Evolutionary conservation across 2,888 invertebrate genomes (phyloP), one percentile per base, ranked within the genome.

Genomic region (Nemurella pictetii): DNA sequence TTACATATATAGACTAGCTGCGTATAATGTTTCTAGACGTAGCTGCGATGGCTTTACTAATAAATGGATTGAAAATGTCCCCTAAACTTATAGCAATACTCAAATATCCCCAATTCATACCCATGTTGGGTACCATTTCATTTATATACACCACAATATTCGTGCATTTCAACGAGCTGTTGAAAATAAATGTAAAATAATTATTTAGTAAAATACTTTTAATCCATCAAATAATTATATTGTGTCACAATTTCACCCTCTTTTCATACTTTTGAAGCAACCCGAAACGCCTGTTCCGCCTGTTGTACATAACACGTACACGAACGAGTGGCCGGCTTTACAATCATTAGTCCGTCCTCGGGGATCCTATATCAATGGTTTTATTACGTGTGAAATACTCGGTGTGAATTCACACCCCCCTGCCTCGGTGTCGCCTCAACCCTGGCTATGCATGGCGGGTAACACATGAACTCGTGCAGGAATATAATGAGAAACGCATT

Each of bases 401-500:
- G 15, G 75, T 75, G 26, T 75, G 9, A 25, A 27, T 75, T 28
- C 27, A 75, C 26, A 75, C 75, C 26, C 75, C 7, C 36, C 15
- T 36, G 36, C 36, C 7, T 9, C 26, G 27, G 74, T 25, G 26
- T 25, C 28, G 75, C 15, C 25, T 20, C 55, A n/a, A n/a, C n/a
- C n/a, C n/a, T n/a, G n/a, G n/a, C n/a, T n/a, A n/a, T n/a, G n/a
- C n/a, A 55, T 55, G 55, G 55, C 12, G n/a, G n/a, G n/a, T n/a
- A n/a, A n/a, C n/a, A n/a, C n/a, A n/a, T n/a, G n/a, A n/a, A n/a
- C n/a, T 15, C 5, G 20, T 20, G 55, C 15, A 55, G 55, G 55
- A 55, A 55, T 55, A 75, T 26, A 26, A 75, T 75, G 75, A 75
- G 75, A 75, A 75, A 75, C 26, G 12, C 28, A 75, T 75, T 75